phyloP scores from a whole-genome alignment of 2,888 invertebrate genomes.

The Hypselothyrea guttata region DNA sequence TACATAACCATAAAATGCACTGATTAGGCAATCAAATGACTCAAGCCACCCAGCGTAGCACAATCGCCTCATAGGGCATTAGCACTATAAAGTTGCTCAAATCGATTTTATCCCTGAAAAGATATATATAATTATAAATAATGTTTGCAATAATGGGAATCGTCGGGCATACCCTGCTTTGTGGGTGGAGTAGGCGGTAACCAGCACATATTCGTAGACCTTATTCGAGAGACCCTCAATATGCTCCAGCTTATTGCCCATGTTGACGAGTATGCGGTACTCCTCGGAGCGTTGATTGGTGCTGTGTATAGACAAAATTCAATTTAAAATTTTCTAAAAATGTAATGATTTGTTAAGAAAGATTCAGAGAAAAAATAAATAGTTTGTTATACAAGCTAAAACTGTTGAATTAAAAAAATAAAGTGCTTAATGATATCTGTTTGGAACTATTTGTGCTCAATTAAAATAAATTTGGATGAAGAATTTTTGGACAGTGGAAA shows the following conservation, averaged over 20 bases:
- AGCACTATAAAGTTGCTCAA: conserved; percentile 54
- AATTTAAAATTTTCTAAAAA: too few relatives aligned
- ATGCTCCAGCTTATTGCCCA: conserved; percentile 70
- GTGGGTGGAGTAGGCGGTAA: conserved; percentile 68
- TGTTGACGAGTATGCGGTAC: conserved; percentile 74
- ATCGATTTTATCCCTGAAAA: conserved; percentile 61
- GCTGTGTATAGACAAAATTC: conserved; percentile 28
- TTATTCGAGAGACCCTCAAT: conserved; percentile 53
- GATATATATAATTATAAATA: background rate
- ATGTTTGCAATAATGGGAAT: background rate
- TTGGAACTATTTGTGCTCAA: too few relatives aligned
- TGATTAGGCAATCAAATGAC: conserved; percentile 20
- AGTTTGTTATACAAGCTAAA: too few relatives aligned
- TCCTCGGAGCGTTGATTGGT: conserved; percentile 65
- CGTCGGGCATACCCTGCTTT: conserved; percentile 59
- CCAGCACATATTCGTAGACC: conserved; percentile 67
- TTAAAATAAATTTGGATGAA: too few relatives aligned
- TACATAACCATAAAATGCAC: conserved; percentile 6
- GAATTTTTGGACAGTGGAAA: too few relatives aligned
- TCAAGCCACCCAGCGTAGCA: conserved; percentile 65
- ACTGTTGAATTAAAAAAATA: too few relatives aligned
- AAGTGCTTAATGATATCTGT: too few relatives aligned
- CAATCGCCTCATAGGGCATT: conserved; percentile 76
- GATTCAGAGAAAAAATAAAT: too few relatives aligned
- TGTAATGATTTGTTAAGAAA: too few relatives aligned